A percentile compares a stretch with the other conserved stretches of the same genome.
Conservation (phyloP, 2,888 invertebrate genomes). For the Seira sanloemensis region DNA sequence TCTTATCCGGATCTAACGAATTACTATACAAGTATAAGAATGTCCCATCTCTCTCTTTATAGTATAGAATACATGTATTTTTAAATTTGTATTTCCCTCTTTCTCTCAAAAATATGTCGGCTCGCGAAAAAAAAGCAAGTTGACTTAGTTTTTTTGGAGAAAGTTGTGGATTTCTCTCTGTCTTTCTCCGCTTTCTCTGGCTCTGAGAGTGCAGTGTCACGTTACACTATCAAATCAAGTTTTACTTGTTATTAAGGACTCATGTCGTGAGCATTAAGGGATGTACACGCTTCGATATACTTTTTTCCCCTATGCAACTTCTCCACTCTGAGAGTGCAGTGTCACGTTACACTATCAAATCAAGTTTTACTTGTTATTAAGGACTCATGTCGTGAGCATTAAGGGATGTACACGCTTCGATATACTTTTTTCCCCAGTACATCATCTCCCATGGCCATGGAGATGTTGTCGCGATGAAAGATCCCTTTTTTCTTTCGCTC, state of each 20-base stretch:
- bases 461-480: slow-evolving; percentile 29
- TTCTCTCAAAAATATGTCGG: no score
- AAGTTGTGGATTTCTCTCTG: not conserved
- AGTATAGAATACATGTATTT: no score
- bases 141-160: slow-evolving; percentile 8
- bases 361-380: slow-evolving; percentile 42
- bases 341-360: slow-evolving; percentile 50
- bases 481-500: no score
- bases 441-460: slow-evolving; percentile 28
- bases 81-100: no score
- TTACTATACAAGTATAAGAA: no score
- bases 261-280: slow-evolving; percentile 44
- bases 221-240: slow-evolving; percentile 49
- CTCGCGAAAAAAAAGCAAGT: no score
- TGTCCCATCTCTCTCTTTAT: no score
- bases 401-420: slow-evolving; percentile 24
- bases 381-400: slow-evolving; percentile 41
- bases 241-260: slow-evolving; percentile 36
- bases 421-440: slow-evolving; percentile 5
- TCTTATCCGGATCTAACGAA: no score
- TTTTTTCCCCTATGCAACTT: slow-evolving; percentile 16
- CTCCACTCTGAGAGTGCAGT: slow-evolving; percentile 27
- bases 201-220: slow-evolving; percentile 41
- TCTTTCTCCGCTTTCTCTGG: not conserved
- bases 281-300: not conserved